Percentiles rank a stretch among this genome's conserved stretches.
Evolutionary conservation across 2,888 invertebrate species (phyloP).

Genomic region (Darwinula stevensoni): DNA sequence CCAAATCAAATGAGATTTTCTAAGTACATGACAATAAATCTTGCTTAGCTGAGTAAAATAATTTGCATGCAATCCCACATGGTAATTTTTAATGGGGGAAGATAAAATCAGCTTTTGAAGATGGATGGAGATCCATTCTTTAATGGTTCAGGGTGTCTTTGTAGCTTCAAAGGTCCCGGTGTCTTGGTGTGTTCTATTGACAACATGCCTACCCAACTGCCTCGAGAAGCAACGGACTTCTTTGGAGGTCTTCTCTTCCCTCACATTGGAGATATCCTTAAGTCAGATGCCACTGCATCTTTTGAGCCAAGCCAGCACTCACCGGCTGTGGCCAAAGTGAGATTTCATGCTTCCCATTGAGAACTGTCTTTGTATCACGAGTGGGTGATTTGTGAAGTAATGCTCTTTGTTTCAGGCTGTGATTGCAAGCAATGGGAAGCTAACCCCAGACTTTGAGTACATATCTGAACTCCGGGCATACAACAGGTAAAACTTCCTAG

Average conservation of each 20-base stretch:
- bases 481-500: conserved; percentile 20
- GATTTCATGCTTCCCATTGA: too few species aligned
- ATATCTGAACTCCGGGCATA: conserved; percentile 56
- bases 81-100: too few species aligned
- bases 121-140: too few species aligned
- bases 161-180: conserved; percentile 79
- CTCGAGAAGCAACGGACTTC: conserved; percentile 84
- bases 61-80: too few species aligned
- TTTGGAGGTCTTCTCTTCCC: conserved; percentile 81
- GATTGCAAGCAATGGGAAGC: conserved; percentile 72
- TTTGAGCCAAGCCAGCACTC: conserved; percentile 44
- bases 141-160: too few species aligned
- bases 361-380: conserved; percentile 3
- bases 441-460: conserved; percentile 80
- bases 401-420: conserved; percentile 37
- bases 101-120: neutral
- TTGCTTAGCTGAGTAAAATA: too few species aligned
- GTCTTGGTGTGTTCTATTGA: conserved; percentile 98
- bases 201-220: conserved; percentile 98
- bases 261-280: conserved; percentile 57
- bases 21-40: too few species aligned
- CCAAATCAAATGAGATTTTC: too few species aligned
- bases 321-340: conserved; percentile 21
- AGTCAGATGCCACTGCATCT: conserved; percentile 45
- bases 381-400: too few species aligned